Conservation (phyloP, 2,888 invertebrate genomes). For the Odontocolon sp. region DNA sequence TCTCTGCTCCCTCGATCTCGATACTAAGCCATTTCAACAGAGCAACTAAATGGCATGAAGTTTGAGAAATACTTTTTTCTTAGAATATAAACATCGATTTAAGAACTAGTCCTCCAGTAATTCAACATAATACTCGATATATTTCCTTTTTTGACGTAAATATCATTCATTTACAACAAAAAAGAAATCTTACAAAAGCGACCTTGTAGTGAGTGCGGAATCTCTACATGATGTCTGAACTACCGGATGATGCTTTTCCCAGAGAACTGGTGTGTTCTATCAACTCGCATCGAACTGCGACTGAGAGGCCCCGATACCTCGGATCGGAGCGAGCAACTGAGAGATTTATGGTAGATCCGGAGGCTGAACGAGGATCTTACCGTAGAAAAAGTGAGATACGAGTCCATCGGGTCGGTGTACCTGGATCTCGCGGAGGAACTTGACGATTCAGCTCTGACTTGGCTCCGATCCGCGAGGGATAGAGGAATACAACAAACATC, state of each 20-base stretch:
- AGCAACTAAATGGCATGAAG: not conserved
- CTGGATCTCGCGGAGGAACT: slow-evolving; percentile 7
- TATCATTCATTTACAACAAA: not conserved
- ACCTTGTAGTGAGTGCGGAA: not conserved
- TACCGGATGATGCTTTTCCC: no score
- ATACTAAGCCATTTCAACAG: slow-evolving; percentile 7
- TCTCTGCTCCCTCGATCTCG: slow-evolving; percentile 3
- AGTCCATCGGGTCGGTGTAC: slow-evolving; percentile 42
- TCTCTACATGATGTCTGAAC: not conserved
- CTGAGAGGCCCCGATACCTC: slow-evolving; percentile 14
- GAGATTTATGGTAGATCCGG: slow-evolving; percentile 40
- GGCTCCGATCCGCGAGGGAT: slow-evolving; percentile 4
- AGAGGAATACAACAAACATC: not conserved
- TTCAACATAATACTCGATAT: no score
- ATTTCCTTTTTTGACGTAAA: no score
- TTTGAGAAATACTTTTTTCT: not conserved
- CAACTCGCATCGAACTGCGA: not conserved
- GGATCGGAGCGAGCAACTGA: slow-evolving; percentile 7
- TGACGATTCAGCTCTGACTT: not conserved
- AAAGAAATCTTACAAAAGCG: not conserved
- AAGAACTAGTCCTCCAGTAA: no score
- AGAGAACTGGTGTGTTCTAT: no score
- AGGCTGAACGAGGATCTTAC: slow-evolving; percentile 28
- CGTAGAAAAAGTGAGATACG: slow-evolving; percentile 32
- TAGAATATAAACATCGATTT: not conserved